phyloP scores from a whole-genome alignment of 1,140 invertebrate genomes.

The Potamilus streckersoni region DNA sequence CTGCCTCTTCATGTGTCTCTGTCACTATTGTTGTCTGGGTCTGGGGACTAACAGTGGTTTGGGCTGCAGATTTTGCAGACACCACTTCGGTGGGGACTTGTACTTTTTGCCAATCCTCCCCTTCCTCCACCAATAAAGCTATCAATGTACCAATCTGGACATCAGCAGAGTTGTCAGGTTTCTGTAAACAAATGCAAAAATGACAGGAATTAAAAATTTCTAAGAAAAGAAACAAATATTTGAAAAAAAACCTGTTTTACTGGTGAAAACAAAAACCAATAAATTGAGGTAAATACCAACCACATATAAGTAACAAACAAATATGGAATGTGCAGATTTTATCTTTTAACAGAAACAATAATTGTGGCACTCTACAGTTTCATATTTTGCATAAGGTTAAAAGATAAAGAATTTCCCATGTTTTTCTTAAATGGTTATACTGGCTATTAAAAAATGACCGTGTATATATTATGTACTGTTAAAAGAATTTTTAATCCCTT shows the following conservation, averaged over 20 bases:
- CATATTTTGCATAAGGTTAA: too few relatives aligned
- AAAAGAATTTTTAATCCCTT: too few relatives aligned
- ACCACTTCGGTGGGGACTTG: slow-evolving; percentile 54
- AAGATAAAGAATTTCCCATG: too few relatives aligned
- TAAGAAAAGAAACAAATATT: background rate
- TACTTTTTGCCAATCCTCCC: slow-evolving; percentile 80
- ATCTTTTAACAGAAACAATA: background rate
- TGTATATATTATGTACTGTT: too few relatives aligned
- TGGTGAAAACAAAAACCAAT: background rate
- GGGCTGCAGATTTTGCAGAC: slow-evolving; percentile 3
- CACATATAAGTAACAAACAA: background rate
- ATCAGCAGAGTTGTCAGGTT: slow-evolving; percentile 82
- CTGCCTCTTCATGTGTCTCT: too few relatives aligned
- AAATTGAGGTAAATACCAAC: background rate
- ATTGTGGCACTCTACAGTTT: too few relatives aligned
- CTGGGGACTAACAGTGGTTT: background rate
- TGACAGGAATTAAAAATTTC: background rate
- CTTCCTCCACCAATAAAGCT: slow-evolving; percentile 87
- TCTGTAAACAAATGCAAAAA: slow-evolving; percentile 42
- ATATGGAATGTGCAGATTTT: background rate
- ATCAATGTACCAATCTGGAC: slow-evolving; percentile 88
- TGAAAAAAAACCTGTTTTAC: background rate
- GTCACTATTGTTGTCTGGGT: too few relatives aligned
- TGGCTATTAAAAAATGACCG: too few relatives aligned
- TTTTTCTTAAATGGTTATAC: too few relatives aligned